Evolutionary conservation across 2,113 vertebrate genomes (phyloP).

Genomic region (Nymphicus hollandicus): DNA sequence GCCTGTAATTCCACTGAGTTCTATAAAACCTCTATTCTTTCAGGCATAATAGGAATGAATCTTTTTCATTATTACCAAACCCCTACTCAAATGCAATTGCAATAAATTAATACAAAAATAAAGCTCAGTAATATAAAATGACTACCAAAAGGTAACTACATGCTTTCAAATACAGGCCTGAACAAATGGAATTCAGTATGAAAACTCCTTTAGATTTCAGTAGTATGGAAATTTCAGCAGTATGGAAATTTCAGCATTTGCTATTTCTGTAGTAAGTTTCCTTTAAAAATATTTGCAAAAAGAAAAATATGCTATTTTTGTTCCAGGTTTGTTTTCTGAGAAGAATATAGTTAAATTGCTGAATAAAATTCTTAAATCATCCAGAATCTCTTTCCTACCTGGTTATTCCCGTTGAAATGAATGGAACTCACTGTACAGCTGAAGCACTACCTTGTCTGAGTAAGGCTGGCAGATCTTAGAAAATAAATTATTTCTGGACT

Average conservation of each 20-base stretch:
- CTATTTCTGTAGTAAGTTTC: background rate
- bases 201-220: background rate
- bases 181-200: background rate
- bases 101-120: background rate
- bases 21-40: background rate
- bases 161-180: background rate
- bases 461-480: background rate
- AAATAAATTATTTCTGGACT: background rate
- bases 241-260: background rate
- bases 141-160: background rate
- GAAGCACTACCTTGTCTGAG: background rate
- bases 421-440: background rate
- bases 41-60: background rate
- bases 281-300: background rate
- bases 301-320: rapidly evolving
- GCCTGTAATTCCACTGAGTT: background rate
- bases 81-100: background rate
- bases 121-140: background rate
- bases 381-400: background rate
- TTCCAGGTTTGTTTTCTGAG: background rate
- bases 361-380: background rate
- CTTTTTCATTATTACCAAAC: background rate
- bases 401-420: background rate
- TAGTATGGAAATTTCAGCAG: background rate
- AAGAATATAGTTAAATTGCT: background rate